phyloP scores from a whole-genome alignment of 2,888 invertebrate genomes.

The Sisyra terminalis region DNA sequence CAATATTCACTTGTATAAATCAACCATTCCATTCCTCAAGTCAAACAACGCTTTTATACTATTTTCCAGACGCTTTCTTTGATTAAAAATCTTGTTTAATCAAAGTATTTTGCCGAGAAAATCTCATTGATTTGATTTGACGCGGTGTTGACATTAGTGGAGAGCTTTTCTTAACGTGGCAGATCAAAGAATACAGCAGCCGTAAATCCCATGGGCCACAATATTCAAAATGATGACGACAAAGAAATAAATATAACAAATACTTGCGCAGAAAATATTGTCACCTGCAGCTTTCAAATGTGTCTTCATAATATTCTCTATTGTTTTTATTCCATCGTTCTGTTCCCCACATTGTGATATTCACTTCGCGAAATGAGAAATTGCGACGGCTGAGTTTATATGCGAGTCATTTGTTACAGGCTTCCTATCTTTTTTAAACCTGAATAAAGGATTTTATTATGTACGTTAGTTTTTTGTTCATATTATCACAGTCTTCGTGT shows the following conservation, averaged over 20 bases:
- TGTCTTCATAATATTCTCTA: constrained; percentile 8
- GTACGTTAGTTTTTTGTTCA: no score
- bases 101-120: constrained; percentile 7
- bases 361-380: constrained; percentile 3
- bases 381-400: no score
- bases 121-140: constrained; percentile 8
- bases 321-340: constrained; percentile 7
- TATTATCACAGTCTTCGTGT: no score
- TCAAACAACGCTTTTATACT: not conserved
- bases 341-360: constrained; percentile 3
- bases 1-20: not conserved
- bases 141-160: not conserved
- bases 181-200: not conserved
- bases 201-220: not conserved
- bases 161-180: not conserved
- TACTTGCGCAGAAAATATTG: constrained; percentile 1
- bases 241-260: constrained; percentile 2
- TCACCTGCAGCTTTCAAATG: constrained; percentile 7
- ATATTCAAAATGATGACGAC: not conserved
- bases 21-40: constrained; percentile 1
- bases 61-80: constrained; percentile 8
- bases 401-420: no score
- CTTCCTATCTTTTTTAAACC: no score
- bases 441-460: no score
- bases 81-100: constrained; percentile 9